Evolutionary conservation across 2,797 vertebrate species (phyloP).

Genomic region (Cheirogaleus major): DNA sequence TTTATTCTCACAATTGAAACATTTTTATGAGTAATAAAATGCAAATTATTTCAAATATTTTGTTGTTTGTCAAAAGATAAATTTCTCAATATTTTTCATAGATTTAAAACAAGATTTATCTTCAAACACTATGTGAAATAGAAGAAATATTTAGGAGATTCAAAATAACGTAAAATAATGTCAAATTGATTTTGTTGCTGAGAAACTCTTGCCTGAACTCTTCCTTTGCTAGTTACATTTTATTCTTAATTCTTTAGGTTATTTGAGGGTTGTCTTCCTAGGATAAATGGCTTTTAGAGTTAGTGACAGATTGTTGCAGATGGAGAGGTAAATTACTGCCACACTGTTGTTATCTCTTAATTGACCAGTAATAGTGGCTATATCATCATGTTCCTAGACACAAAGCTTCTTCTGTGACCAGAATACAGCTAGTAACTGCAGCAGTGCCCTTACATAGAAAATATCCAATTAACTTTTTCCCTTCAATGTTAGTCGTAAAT

Average conservation of each 20-base stretch:
- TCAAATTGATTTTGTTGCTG: slow-evolving; percentile 36
- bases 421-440: background rate
- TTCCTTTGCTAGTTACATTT: slow-evolving; percentile 40
- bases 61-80: background rate
- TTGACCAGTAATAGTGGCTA: slow-evolving; percentile 58
- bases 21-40: background rate
- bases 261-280: slow-evolving; percentile 52
- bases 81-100: background rate
- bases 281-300: slow-evolving; percentile 51
- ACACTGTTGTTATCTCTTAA: slow-evolving; percentile 58
- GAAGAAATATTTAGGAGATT: slow-evolving; percentile 4
- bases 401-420: slow-evolving; percentile 32
- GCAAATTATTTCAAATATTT: background rate
- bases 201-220: background rate
- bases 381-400: slow-evolving; percentile 59
- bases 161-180: background rate
- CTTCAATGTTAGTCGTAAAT: background rate
- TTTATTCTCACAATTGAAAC: background rate
- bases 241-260: slow-evolving; percentile 3
- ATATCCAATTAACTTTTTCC: slow-evolving; percentile 19
- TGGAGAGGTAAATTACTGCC: slow-evolving; percentile 61
- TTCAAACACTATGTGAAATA: background rate
- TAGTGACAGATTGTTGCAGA: slow-evolving; percentile 65
- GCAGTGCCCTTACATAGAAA: background rate
- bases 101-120: background rate